Evolutionary conservation across 2,113 vertebrate genomes (phyloP).

Genomic region (Sylvilagus bachmani): DNA sequence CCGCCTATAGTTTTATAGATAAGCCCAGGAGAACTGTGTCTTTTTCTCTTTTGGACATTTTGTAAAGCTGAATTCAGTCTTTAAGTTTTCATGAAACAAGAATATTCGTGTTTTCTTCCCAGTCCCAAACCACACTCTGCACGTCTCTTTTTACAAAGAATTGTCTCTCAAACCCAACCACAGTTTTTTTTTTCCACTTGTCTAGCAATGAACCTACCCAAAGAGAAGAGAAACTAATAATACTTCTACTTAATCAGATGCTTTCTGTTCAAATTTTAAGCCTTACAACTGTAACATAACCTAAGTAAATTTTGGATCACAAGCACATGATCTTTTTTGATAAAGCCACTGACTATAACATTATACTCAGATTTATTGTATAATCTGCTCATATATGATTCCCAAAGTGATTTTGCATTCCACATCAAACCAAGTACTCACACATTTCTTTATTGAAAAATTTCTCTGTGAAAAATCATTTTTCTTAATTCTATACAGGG

Average conservation of each 20-base stretch:
- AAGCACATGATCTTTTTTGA: neutral
- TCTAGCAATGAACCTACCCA: neutral
- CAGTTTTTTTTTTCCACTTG: neutral
- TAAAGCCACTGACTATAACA: neutral
- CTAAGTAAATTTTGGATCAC: neutral
- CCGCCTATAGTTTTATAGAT: neutral
- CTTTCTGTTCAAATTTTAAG: neutral
- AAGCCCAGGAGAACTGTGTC: neutral
- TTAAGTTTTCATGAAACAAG: constrained; percentile 7
- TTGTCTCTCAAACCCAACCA: neutral
- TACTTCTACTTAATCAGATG: neutral
- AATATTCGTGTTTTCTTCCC: neutral
- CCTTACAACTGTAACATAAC: neutral
- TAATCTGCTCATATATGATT: neutral
- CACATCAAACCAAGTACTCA: neutral
- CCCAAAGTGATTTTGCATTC: neutral
- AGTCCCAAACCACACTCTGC: neutral
- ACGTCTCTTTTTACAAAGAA: neutral
- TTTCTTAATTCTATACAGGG: neutral
- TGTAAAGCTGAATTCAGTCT: neutral
- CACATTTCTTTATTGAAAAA: neutral
- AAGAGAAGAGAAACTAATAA: neutral
- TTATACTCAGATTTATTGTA: neutral
- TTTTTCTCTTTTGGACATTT: neutral
- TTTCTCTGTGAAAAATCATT: neutral